A percentile compares a stretch with the other conserved stretches of the same genome.
Evolutionary conservation across 2,797 vertebrate genomes (phyloP).

Genomic region (Saxicola maurus): DNA sequence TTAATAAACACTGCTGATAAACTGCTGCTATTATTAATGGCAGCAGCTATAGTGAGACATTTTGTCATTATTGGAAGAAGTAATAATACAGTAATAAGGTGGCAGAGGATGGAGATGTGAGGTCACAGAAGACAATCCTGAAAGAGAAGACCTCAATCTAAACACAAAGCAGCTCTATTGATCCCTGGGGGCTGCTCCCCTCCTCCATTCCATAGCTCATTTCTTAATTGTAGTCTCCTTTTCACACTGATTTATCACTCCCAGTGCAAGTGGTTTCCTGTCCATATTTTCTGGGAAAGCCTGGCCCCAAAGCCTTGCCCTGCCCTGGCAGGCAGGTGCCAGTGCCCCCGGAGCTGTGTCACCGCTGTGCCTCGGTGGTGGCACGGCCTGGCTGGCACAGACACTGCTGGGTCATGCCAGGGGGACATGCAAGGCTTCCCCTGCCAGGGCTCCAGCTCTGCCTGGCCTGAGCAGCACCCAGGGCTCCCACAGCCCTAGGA

Average conservation of each 20-base stretch:
- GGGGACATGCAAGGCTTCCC: accelerated
- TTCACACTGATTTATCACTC: background rate
- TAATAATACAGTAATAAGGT: conserved; percentile 30
- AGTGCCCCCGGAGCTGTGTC: background rate
- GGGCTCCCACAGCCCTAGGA: background rate
- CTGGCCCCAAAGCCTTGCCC: background rate
- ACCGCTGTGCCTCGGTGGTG: accelerated
- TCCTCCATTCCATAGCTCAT: background rate
- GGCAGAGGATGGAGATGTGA: background rate
- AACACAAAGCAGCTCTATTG: conserved; percentile 5
- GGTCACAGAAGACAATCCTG: conserved; percentile 14
- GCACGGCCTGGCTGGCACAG: background rate
- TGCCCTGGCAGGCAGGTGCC: background rate
- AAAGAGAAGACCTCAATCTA: conserved; percentile 36
- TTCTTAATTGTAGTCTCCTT: conserved; percentile 10
- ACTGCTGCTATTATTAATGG: conserved; percentile 6
- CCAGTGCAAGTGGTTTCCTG: background rate
- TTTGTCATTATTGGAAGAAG: conserved; percentile 26
- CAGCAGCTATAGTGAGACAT: background rate
- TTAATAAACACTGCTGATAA: conserved; percentile 36
- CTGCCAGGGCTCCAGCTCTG: background rate
- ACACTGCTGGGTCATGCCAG: background rate
- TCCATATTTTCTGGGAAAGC: background rate
- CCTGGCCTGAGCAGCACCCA: background rate
- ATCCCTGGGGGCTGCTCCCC: background rate